Percentiles rank a stretch among this genome's conserved stretches.
These are phyloP conservation scores for Nyctibius grandis DNA, from an alignment of 2,797 vertebrate species.

Conservation along the genomic window DNA sequence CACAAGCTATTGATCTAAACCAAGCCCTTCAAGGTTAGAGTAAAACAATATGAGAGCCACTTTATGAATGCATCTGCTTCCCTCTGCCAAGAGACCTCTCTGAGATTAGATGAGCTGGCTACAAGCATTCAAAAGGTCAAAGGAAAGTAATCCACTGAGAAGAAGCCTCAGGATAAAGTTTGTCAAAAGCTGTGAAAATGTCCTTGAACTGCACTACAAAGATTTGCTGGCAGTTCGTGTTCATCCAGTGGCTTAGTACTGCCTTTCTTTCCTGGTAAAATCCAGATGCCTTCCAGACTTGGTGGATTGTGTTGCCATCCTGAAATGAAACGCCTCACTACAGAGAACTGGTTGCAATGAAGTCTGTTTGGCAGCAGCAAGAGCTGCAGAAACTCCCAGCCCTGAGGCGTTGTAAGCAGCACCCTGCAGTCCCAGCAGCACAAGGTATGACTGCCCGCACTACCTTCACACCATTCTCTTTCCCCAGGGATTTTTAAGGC, in stretches of 20 bases:
- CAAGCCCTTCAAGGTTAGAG: not conserved
- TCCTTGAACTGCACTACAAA: not conserved
- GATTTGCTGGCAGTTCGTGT: not conserved
- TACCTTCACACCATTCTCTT: not conserved
- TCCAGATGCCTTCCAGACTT: not conserved
- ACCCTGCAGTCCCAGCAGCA: fast-evolving
- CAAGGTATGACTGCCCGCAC: fast-evolving
- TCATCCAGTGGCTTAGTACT: not conserved
- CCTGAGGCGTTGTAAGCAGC: fast-evolving
- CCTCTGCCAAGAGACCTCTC: not conserved
- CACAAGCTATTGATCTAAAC: not conserved
- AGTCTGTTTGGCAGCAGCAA: not conserved
- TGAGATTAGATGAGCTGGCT: not conserved
- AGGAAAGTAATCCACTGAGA: not conserved
- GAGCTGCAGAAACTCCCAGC: not conserved
- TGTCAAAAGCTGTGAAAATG: not conserved
- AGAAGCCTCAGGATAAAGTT: not conserved
- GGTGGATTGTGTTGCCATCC: not conserved
- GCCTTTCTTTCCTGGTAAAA: not conserved
- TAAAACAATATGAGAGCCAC: not conserved
- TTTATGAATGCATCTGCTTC: not conserved
- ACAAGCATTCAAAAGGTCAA: not conserved
- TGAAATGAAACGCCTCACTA: not conserved
- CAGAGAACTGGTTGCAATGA: not conserved
- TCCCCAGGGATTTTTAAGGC: not conserved